A percentile compares a stretch with the other conserved stretches of the same genome.
Conservation (phyloP, 2,113 vertebrate species). For the Parus major region DNA sequence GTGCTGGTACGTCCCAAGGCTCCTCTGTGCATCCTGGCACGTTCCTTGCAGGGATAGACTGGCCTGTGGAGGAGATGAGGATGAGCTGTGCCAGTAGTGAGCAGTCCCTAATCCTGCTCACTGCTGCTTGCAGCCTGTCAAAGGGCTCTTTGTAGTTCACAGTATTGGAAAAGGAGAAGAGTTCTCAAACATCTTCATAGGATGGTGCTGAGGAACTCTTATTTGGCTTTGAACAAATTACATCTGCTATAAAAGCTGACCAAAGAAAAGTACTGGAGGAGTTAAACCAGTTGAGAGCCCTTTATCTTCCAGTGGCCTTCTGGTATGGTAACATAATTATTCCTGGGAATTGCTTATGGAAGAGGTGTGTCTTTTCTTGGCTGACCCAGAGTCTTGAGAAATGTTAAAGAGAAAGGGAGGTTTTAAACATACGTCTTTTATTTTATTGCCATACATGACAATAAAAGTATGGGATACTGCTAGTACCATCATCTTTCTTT, state of each 20-base stretch:
- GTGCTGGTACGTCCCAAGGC: neutral
- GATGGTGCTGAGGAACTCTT: neutral
- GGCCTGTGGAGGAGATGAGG: neutral
- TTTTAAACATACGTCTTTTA: neutral
- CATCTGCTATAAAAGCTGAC: neutral
- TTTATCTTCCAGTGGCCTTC: neutral
- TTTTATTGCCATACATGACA: neutral
- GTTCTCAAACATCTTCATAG: neutral
- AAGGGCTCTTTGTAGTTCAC: neutral
- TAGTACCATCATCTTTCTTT: neutral
- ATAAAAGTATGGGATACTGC: neutral
- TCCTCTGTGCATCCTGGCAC: neutral
- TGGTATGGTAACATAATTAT: neutral
- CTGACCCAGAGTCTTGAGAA: neutral
- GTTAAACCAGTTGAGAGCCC: neutral
- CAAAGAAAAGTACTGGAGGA: neutral
- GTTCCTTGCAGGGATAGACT: neutral
- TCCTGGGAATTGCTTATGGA: neutral
- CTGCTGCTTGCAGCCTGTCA: neutral
- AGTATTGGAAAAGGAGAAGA: neutral
- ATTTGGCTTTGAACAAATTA: neutral
- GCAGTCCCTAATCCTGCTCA: neutral
- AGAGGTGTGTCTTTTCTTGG: neutral
- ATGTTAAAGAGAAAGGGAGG: neutral
- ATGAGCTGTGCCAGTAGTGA: neutral